Conservation (phyloP, 2,797 vertebrate species). For the Dicrostonyx torquatus region DNA sequence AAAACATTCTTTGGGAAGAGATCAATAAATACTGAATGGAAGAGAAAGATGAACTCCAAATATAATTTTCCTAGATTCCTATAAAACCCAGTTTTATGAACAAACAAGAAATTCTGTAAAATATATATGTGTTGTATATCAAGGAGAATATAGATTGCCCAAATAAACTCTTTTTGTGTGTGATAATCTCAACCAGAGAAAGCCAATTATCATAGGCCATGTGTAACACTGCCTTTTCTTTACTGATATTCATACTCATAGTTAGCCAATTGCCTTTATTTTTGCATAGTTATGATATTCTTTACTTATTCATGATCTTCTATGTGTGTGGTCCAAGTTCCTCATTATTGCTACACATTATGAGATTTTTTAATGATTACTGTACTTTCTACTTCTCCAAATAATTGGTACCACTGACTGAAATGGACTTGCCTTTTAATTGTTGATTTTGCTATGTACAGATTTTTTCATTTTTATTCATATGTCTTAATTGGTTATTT, state of each 20-base stretch:
- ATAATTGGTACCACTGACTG: neutral
- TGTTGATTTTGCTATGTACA: neutral
- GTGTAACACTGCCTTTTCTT: neutral
- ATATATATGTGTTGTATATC: neutral
- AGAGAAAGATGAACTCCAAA: neutral
- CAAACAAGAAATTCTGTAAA: neutral
- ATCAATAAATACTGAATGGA: neutral
- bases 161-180: fast-evolving
- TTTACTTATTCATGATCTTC: neutral
- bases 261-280: neutral
- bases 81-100: neutral
- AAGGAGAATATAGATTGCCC: neutral
- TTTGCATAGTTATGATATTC: neutral
- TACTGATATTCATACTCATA: neutral
- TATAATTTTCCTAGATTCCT: neutral
- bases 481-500: neutral
- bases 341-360: neutral
- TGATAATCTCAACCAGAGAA: neutral
- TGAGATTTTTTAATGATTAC: neutral
- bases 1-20: neutral
- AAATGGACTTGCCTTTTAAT: neutral
- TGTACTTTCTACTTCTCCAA: neutral
- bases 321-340: neutral
- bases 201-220: neutral
- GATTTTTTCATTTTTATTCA: conserved; percentile 5